Conservation (phyloP, 37 sponge, comb jelly and placozoan genomes). For the Mnemiopsis leidyi region DNA sequence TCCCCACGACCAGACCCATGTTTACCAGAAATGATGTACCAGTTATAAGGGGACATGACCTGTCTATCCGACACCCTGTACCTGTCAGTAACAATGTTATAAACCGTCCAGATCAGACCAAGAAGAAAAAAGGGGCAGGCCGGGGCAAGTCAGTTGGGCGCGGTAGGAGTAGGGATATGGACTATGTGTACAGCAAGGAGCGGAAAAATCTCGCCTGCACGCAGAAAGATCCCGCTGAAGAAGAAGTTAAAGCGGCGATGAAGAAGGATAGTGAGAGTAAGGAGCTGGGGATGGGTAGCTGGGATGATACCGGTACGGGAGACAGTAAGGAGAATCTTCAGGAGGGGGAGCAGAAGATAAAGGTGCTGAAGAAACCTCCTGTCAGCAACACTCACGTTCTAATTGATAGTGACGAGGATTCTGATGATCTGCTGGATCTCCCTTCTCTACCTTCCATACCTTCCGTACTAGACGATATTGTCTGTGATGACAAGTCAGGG, state of each 20-base stretch:
- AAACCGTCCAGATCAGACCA: not conserved
- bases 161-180: not conserved
- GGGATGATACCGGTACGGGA: not conserved
- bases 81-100: not conserved
- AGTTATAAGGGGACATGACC: not conserved
- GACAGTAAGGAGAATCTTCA: not conserved
- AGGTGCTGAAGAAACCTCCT: not conserved
- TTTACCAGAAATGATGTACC: not conserved
- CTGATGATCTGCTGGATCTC: not conserved
- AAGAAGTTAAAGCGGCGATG: slow-evolving; percentile 22
- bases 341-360: not conserved
- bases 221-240: not conserved
- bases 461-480: not conserved
- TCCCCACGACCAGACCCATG: not conserved
- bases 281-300: not conserved
- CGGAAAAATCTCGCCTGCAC: not conserved
- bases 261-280: not conserved
- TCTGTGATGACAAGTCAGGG: not conserved
- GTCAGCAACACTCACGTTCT: not conserved
- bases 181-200: not conserved
- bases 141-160: not conserved
- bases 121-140: not conserved
- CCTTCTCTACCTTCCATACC: not conserved
- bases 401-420: not conserved
- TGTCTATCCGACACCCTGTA: not conserved